Evolutionary conservation across 2,797 vertebrate species (phyloP).

Genomic region (Chaetodon trifasciatus): DNA sequence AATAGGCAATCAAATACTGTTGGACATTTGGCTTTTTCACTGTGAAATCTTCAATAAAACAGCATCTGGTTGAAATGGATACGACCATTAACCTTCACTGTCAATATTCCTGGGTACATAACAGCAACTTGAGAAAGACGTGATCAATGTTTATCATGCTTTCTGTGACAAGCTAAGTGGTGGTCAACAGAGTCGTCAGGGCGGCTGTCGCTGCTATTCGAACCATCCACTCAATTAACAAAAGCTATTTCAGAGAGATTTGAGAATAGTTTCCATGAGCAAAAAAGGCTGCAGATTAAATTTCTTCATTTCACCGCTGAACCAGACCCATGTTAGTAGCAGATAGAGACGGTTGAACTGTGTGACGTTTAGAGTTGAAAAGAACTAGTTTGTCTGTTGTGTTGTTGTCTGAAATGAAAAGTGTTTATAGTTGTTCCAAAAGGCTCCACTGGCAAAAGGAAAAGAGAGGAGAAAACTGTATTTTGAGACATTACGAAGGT

Average conservation of each 20-base stretch:
- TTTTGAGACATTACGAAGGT: not conserved
- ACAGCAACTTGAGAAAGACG: slow-evolving; percentile 10
- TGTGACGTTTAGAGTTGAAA: not conserved
- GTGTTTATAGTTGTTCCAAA: not conserved
- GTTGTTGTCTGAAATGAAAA: not conserved
- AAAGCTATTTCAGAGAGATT: not conserved
- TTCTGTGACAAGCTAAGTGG: slow-evolving; percentile 5
- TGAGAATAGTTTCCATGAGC: not conserved
- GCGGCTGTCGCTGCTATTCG: slow-evolving; percentile 17
- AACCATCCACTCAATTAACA: slow-evolving; percentile 10
- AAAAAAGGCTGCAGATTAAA: not conserved
- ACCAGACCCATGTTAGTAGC: not conserved
- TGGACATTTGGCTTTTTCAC: slow-evolving; percentile 25
- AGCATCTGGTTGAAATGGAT: slow-evolving; percentile 26
- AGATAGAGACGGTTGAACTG: slow-evolving; percentile 3
- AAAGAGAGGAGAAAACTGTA: not conserved
- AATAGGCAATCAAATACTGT: slow-evolving; percentile 39
- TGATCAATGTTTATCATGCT: slow-evolving; percentile 21
- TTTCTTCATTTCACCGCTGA: not conserved
- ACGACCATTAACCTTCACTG: slow-evolving; percentile 10
- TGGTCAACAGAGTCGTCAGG: slow-evolving; percentile 13
- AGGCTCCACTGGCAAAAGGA: not conserved
- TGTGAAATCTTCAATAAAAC: slow-evolving; percentile 13
- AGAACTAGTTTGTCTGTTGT: not conserved
- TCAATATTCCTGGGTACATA: slow-evolving; percentile 22